These are phyloP conservation scores for Notothenia coriiceps DNA, from an alignment of 2,113 vertebrate genomes.

Conservation along the genomic window DNA sequence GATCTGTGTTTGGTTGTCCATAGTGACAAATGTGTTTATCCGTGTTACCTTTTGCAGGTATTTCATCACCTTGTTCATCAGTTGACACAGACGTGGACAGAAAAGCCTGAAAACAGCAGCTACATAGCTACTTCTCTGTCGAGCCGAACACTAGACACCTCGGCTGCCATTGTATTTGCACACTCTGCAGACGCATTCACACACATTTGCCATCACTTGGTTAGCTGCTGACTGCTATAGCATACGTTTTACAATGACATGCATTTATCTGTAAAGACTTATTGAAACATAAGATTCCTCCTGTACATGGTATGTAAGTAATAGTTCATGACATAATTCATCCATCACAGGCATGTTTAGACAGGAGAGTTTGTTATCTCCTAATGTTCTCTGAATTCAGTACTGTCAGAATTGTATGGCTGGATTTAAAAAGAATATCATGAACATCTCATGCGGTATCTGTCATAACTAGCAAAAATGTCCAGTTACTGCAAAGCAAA, in stretches of 20 bases:
- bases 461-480: not conserved
- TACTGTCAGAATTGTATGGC: not conserved
- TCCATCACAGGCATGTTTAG: slow-evolving; percentile 65
- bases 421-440: not conserved
- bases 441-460: not conserved
- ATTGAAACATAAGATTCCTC: slow-evolving; percentile 57
- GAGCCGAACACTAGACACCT: slow-evolving; percentile 32
- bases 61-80: slow-evolving; percentile 36
- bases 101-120: slow-evolving; percentile 29
- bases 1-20: not conserved
- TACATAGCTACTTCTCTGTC: slow-evolving; percentile 16
- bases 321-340: slow-evolving; percentile 48
- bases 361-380: slow-evolving; percentile 57
- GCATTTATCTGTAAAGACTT: slow-evolving; percentile 50
- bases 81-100: slow-evolving; percentile 15
- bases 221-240: slow-evolving; percentile 28
- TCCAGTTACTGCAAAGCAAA: not conserved
- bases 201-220: slow-evolving; percentile 19
- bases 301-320: slow-evolving; percentile 34
- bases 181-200: slow-evolving; percentile 14
- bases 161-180: slow-evolving; percentile 21
- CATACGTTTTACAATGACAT: slow-evolving; percentile 39
- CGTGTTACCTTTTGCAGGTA: slow-evolving; percentile 17
- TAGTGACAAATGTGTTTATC: slow-evolving; percentile 19
- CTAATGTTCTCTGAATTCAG: slow-evolving; percentile 24